phyloP scores from a whole-genome alignment of 2,113 vertebrate genomes.

The Manacus vitellinus region DNA sequence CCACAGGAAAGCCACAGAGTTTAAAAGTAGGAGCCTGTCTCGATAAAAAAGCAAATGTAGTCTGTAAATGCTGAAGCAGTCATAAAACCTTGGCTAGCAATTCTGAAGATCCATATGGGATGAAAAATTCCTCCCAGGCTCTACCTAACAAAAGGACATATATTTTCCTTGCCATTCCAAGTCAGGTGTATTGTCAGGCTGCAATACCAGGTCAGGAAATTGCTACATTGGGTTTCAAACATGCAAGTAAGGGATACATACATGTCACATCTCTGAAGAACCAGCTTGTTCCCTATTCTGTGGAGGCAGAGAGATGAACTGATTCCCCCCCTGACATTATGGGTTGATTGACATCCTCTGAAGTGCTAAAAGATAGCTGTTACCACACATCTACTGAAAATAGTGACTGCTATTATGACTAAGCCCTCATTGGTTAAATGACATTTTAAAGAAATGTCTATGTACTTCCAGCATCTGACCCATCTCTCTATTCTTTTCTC shows the following conservation, averaged over 20 bases:
- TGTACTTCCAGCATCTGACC: not conserved
- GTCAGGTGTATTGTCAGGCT: not conserved
- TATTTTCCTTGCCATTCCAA: not conserved
- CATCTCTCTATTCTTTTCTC: not conserved
- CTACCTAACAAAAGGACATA: not conserved
- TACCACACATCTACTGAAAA: conserved; percentile 40
- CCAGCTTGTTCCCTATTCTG: not conserved
- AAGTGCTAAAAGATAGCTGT: not conserved
- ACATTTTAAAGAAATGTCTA: not conserved
- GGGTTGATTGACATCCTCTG: not conserved
- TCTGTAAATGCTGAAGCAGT: not conserved
- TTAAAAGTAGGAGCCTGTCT: conserved; percentile 30
- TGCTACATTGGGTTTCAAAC: not conserved
- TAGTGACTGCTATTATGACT: conserved; percentile 14
- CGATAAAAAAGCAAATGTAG: conserved; percentile 14
- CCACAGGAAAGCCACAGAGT: not conserved
- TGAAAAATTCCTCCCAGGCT: not conserved
- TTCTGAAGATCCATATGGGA: not conserved
- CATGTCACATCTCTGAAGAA: not conserved
- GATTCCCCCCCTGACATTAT: not conserved
- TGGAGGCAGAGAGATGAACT: not conserved
- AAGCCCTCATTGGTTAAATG: not conserved
- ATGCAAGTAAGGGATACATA: not conserved
- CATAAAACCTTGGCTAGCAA: not conserved
- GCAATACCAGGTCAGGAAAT: not conserved